Evolutionary conservation across 2,888 invertebrate species (phyloP), one percentile per base, ranked within the genome.

Genomic region (Branchipolynoe longqiensis): DNA sequence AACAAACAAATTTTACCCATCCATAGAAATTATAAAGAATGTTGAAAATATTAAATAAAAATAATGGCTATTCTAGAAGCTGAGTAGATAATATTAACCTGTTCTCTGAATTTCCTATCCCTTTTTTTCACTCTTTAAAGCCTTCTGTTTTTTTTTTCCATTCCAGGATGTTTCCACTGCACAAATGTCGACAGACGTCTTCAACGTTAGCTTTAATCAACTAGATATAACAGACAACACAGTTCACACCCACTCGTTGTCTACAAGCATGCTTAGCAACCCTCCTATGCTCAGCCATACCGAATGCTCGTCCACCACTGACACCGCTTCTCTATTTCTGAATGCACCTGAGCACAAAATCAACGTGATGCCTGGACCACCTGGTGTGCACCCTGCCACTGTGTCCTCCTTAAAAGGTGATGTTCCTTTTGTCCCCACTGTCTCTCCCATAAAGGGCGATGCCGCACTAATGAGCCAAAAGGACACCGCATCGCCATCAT

Each of bases 151-250:
- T 48, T 48, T n/a, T n/a, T 14, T 4, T n/a, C 58, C 18, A 12
- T 48, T 48, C 25, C n/a, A 8, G 18, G 58, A 58, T n/a, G 58
- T 58, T 58, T 69, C 69, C 69, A 69, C 69, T 22, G 18, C 33
- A 33, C 38, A 36, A 2, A 33, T 62, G 28, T 2, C 18, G 25
- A 56, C n/a, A 56, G 12, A 3, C 22, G 3, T 3, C 3, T 56
- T 56, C 56, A 56, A 25, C 56, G 25, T 3, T 56, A n/a, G 6
- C 56, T 14, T 22, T 56, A 8, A 25, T n/a, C 22, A 22, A 56
- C 56, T 56, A n/a, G n/a, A 25, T 25, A 18, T 22, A 69, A 31
- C 31, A 3, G 69, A 69, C 38, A 69, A n/a, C 38, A 38, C 69
- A 36, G 22, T n/a, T 56, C 56, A 56, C 22, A 56, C 31, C 1